These are phyloP conservation scores for Galemys pyrenaicus DNA, from an alignment of 2,113 vertebrate genomes.

Conservation along the genomic window DNA sequence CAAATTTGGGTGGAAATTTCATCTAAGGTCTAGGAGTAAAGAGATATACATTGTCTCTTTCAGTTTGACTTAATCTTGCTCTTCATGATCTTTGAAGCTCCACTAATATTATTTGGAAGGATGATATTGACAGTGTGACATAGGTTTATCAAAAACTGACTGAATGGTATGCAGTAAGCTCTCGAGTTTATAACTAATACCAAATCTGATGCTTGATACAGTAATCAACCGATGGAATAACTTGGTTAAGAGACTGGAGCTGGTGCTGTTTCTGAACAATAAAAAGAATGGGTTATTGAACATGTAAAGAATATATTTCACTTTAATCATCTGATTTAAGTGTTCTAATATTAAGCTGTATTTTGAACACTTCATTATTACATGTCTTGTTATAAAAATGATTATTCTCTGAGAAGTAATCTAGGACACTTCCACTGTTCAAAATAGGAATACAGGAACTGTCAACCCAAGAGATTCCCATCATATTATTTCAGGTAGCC, in stretches of 20 bases:
- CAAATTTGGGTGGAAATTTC: background rate
- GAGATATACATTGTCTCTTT: too few species aligned
- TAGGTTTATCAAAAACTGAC: too few species aligned
- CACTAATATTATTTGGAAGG: too few species aligned
- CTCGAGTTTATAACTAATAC: too few species aligned
- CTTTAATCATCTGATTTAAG: slow-evolving; percentile 97
- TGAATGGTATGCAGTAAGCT: too few species aligned
- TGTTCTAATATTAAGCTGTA: slow-evolving; percentile 97
- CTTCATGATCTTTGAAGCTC: too few species aligned
- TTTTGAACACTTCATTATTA: slow-evolving; percentile 98
- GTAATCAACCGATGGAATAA: too few species aligned
- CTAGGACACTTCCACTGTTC: slow-evolving; percentile 95
- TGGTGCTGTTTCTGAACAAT: slow-evolving; percentile 98
- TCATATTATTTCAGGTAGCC: slow-evolving; percentile 90
- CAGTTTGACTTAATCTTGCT: too few species aligned
- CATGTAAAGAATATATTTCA: slow-evolving; percentile 97
- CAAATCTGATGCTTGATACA: too few species aligned
- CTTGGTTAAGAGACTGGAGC: slow-evolving; percentile 94
- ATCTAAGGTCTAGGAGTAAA: too few species aligned
- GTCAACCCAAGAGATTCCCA: slow-evolving; percentile 99
- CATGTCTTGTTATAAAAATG: slow-evolving; percentile 98
- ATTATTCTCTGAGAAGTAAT: slow-evolving; percentile 99
- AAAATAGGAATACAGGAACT: slow-evolving; percentile 97
- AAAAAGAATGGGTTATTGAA: slow-evolving; percentile 98
- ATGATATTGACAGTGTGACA: too few species aligned